Evolutionary conservation across 1,140 invertebrate genomes (phyloP), one percentile per base, ranked within the genome.

Genomic region (Drosophila bifasciata): DNA sequence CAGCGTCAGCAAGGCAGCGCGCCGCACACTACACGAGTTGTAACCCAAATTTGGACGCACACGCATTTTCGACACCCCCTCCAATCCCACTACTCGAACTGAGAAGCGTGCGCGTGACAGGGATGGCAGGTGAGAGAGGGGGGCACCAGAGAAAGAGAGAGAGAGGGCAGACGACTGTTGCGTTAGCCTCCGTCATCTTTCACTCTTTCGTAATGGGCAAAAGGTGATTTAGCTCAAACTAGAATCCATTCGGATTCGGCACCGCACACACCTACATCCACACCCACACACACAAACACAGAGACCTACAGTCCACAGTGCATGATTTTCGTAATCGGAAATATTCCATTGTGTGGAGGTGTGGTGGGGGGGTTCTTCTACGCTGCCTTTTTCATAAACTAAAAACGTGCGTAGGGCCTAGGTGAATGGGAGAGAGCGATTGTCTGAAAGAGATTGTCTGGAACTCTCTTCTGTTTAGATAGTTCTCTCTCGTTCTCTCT

Each of bases 1-100:
- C 63, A 17, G 48, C 56, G 39, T 21, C 52, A 55, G 16, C 15
- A 19, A 19, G 41, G 36, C 16, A 40, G 19, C 40, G 43, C n/a
- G 7, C 41, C 40, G 19, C 40, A 43, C 52, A 56, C 23, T 48
- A 67, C 58, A 80, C 68, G 72, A 67, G 78, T 58, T 81, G 61
- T 86, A 86, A 88, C 83, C 83, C 64, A 88, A 86, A 88, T 78
- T 86, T 69, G 50, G 11, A 79, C 76, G 66, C 77, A 67, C 81
- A 81, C 81, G 81, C 81, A 86, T 78, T 88, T 86, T 69, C 58
- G 76, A 68, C 71, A 63, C 71, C 53, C 41, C 60, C 28, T 21
- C 9, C 32, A 11, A 2, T 4, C 11, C 3, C 32, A 11, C 11
- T 4, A 4, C 32, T 4, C 32, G 3, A 13, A 5, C 3, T 11